Evolutionary conservation across 2,888 invertebrate species (phyloP), one percentile per base, ranked within the genome.

Genomic region (Sarcophaga variegata): DNA sequence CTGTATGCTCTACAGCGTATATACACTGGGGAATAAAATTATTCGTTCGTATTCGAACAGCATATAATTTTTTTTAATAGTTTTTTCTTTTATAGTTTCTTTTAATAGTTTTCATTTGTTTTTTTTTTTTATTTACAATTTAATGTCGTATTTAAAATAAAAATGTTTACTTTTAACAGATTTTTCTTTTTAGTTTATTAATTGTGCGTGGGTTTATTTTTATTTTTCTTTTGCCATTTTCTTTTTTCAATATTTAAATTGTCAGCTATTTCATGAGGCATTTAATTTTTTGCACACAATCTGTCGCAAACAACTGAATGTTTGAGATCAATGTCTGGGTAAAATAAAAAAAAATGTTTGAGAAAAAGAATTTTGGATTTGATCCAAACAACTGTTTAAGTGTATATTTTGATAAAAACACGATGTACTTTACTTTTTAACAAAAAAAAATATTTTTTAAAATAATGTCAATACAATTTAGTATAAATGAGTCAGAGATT

Each of bases 301-400:
- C 22, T 62, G 10, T 37, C 37, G 37, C 37, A 37, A 37, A 37
- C 2, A 37, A 37, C 37, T 37, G 8, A 37, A 67, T 45, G 20
- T 47, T 70, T 4, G 49, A 70, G 69, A 70, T 70, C 69, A 70
- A 70, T 70, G 69, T 70, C 69, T 49, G 25, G 14, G 49, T n/a
- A 70, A 22, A 22, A 47, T 12, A 37, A 67, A 17, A 45, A 22
- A 8, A 25, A 37, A 47, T 45, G 20, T 47, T 70, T 4, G 49
- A 70, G 69, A 70, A 3, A 25, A 71, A 66, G n/a, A 72, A 79
- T 66, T 14, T 62, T 80, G 80, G 80, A 66, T 62, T 11, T 12
- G 14, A 17, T 54, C 80, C 80, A 80, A 80, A 54, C 72, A 72
- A 80, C 71, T 72, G 54, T 54, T 54, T 54, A 54, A 54, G 12